Conservation (phyloP, 2,888 invertebrate species). For the Elysia crispata region DNA sequence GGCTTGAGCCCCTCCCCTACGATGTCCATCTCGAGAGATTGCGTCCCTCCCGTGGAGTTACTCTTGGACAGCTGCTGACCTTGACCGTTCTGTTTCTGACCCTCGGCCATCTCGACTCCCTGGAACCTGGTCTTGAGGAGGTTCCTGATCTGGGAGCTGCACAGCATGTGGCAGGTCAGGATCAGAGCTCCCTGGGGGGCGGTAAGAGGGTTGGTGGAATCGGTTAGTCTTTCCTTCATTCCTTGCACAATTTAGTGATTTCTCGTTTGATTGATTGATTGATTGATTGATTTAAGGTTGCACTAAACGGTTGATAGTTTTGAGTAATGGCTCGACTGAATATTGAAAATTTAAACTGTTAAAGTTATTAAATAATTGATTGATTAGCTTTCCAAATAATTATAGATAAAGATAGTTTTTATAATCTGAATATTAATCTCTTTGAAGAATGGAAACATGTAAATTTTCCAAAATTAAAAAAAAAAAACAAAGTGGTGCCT, state of each 20-base stretch:
- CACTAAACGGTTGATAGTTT: neutral
- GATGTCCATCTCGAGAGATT: constrained; percentile 48
- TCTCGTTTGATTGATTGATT: too few species aligned
- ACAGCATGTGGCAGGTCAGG: constrained; percentile 53
- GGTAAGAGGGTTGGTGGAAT: neutral
- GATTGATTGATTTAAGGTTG: neutral
- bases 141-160: constrained; percentile 50
- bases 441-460: too few species aligned
- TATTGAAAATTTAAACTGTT: too few species aligned
- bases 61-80: constrained; percentile 44
- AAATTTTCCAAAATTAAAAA: too few species aligned
- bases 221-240: too few species aligned
- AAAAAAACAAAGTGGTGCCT: too few species aligned
- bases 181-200: constrained; percentile 49
- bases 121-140: constrained; percentile 47
- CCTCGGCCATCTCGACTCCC: constrained; percentile 3
- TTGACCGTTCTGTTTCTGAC: neutral
- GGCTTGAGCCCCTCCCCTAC: constrained; percentile 44
- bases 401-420: too few species aligned
- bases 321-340: neutral
- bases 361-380: too few species aligned
- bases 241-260: too few species aligned
- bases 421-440: too few species aligned
- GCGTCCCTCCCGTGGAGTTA: constrained; percentile 46
- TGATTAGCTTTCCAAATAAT: too few species aligned